phyloP scores from a whole-genome alignment of 1,140 invertebrate genomes.

The Drosophila repletoides region DNA sequence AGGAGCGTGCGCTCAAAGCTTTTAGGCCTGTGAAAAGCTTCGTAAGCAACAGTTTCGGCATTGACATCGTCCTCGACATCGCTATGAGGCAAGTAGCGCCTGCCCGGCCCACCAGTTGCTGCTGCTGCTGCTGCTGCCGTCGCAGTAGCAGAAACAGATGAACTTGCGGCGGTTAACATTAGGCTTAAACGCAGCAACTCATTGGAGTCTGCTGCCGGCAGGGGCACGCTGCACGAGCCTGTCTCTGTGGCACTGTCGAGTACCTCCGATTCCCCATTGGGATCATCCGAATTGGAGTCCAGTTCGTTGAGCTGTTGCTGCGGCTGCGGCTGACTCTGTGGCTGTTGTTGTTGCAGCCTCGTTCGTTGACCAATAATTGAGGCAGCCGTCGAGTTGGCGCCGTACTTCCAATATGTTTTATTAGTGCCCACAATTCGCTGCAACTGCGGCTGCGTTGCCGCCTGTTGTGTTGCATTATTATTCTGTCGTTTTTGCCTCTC shows the following conservation, averaged over 20 bases:
- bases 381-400: conserved; percentile 71
- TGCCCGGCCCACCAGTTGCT: conserved; percentile 63
- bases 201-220: conserved; percentile 69
- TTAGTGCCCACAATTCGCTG: conserved; percentile 67
- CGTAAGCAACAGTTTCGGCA: conserved; percentile 78
- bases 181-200: conserved; percentile 72
- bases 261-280: conserved; percentile 47
- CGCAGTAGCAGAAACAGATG: conserved; percentile 60
- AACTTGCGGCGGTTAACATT: conserved; percentile 71
- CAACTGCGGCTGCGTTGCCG: conserved; percentile 27
- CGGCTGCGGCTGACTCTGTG: conserved; percentile 41
- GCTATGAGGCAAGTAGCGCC: conserved; percentile 48
- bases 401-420: conserved; percentile 77
- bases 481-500: conserved; percentile 62
- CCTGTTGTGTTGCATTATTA: background rate
- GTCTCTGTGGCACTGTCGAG: conserved; percentile 59
- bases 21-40: conserved; percentile 73
- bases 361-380: conserved; percentile 70
- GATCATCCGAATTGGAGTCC: conserved; percentile 63
- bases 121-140: conserved; percentile 17
- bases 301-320: conserved; percentile 39
- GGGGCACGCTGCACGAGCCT: conserved; percentile 74
- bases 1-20: conserved; percentile 72
- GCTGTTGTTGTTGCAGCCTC: conserved; percentile 42
- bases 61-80: conserved; percentile 48